phyloP scores from a whole-genome alignment of 2,888 invertebrate genomes.

The Sarcophaga caerulescens region DNA sequence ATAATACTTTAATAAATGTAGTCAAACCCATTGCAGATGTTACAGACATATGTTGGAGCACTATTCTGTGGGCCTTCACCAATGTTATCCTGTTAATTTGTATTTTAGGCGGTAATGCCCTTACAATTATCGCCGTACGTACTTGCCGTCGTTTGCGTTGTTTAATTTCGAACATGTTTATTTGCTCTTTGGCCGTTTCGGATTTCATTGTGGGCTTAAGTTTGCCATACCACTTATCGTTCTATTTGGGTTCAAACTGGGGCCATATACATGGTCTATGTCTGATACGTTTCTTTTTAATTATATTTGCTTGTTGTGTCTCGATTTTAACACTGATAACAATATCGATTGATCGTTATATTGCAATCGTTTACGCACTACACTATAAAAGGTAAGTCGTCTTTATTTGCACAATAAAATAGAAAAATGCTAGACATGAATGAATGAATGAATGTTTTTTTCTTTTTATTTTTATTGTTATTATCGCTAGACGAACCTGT shows the following conservation, averaged over 20 bases:
- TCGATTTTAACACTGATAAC: conserved; percentile 90
- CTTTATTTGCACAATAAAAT: background rate
- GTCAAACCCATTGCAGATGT: background rate
- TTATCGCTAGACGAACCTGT: background rate
- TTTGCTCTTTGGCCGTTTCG: conserved; percentile 89
- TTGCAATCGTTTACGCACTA: conserved; percentile 90
- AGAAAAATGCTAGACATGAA: background rate
- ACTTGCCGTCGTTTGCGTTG: conserved; percentile 86
- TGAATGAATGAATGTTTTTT: background rate
- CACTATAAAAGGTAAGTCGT: conserved; percentile 85
- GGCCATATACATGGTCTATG: conserved; percentile 85
- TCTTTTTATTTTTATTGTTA: background rate
- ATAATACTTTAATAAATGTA: conserved; percentile 26
- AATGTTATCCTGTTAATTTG: conserved; percentile 86
- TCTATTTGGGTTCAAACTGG: conserved; percentile 85
- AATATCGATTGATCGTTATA: conserved; percentile 90
- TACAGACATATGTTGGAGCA: conserved; percentile 39
- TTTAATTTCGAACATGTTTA: conserved; percentile 89
- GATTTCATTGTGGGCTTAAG: conserved; percentile 90
- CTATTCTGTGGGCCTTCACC: conserved; percentile 84
- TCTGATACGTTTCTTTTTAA: conserved; percentile 87
- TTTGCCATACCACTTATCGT: conserved; percentile 89
- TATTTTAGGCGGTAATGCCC: conserved; percentile 88
- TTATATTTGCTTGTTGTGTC: conserved; percentile 89
- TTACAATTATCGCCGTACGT: conserved; percentile 88